Percentiles rank a stretch among this genome's conserved stretches.
These are phyloP conservation scores for Apaloderma vittatum DNA, from an alignment of 2,113 vertebrate species.

Conservation along the genomic window DNA sequence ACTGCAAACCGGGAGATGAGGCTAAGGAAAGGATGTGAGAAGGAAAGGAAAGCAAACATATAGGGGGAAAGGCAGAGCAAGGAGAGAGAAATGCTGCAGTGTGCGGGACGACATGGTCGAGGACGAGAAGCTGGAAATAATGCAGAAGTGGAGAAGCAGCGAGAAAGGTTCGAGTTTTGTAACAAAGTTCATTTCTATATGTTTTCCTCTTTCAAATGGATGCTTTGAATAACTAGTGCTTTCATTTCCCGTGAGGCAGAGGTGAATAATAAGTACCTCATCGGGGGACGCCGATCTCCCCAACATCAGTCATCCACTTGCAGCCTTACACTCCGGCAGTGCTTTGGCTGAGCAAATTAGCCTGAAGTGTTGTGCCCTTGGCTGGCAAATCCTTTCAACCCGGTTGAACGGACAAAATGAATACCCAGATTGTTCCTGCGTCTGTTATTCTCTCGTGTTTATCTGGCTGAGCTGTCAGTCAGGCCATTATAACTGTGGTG, in stretches of 20 bases:
- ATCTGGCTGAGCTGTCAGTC: slow-evolving; percentile 87
- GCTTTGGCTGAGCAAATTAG: slow-evolving; percentile 86
- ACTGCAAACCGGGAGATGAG: neutral
- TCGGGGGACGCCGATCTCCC: slow-evolving; percentile 31
- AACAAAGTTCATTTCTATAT: slow-evolving; percentile 67
- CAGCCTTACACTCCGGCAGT: slow-evolving; percentile 73
- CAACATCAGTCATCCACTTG: slow-evolving; percentile 70
- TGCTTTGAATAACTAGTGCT: slow-evolving; percentile 45
- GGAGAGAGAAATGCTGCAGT: neutral
- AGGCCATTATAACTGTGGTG: slow-evolving; percentile 83
- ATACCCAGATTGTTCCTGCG: slow-evolving; percentile 82
- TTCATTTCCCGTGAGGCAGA: slow-evolving; percentile 72
- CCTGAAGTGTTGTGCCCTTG: slow-evolving; percentile 88
- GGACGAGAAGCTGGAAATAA: slow-evolving; percentile 5
- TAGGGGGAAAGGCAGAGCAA: neutral
- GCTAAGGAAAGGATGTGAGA: neutral
- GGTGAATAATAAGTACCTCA: slow-evolving; percentile 62
- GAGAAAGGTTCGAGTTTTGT: slow-evolving; percentile 41
- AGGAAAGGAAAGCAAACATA: neutral
- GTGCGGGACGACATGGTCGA: neutral
- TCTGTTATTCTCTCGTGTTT: slow-evolving; percentile 85
- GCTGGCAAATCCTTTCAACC: slow-evolving; percentile 89
- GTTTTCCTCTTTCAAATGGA: slow-evolving; percentile 57
- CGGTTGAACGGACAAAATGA: slow-evolving; percentile 88
- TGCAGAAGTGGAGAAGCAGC: neutral